Evolutionary conservation across 1,140 invertebrate genomes (phyloP).

Genomic region (Drosophila pseudoobscura): DNA sequence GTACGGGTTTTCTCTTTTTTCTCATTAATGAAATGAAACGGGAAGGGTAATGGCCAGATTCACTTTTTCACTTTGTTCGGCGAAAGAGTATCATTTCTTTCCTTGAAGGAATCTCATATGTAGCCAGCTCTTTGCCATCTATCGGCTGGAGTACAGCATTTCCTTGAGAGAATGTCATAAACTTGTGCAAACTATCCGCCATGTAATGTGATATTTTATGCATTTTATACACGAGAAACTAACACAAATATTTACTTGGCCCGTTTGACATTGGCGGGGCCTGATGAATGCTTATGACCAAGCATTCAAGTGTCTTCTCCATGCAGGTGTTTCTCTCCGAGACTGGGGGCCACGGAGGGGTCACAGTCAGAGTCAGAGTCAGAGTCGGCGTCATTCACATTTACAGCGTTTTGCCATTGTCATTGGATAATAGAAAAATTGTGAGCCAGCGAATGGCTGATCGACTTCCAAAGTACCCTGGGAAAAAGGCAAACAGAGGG

Average conservation of each 20-base stretch:
- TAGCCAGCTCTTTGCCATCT: too few relatives aligned
- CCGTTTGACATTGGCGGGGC: conserved; percentile 40
- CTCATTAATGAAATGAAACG: conserved; percentile 33
- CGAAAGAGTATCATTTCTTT: too few relatives aligned
- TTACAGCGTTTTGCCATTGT: conserved; percentile 56
- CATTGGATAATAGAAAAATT: conserved; percentile 63
- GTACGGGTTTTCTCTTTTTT: conserved; percentile 20
- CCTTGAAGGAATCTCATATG: too few relatives aligned
- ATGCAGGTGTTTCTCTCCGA: conserved; percentile 38
- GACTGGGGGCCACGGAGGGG: conserved; percentile 30
- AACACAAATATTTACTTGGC: conserved; percentile 18
- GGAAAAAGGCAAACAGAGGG: too few relatives aligned
- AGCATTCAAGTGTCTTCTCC: conserved; percentile 8
- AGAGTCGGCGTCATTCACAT: conserved; percentile 48
- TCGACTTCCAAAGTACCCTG: conserved; percentile 2
- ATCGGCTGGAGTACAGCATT: too few relatives aligned
- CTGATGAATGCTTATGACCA: conserved; percentile 33
- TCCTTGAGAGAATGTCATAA: conserved; percentile 3
- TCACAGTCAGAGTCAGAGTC: conserved; percentile 35
- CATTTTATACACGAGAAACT: conserved; percentile 14
- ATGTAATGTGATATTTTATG: conserved; percentile 6
- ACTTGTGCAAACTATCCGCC: background rate
- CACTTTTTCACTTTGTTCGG: conserved; percentile 15
- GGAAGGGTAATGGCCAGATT: conserved; percentile 34
- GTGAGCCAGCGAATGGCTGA: background rate